Conservation (phyloP, 2,797 vertebrate species). For the Salarias fasciatus region DNA sequence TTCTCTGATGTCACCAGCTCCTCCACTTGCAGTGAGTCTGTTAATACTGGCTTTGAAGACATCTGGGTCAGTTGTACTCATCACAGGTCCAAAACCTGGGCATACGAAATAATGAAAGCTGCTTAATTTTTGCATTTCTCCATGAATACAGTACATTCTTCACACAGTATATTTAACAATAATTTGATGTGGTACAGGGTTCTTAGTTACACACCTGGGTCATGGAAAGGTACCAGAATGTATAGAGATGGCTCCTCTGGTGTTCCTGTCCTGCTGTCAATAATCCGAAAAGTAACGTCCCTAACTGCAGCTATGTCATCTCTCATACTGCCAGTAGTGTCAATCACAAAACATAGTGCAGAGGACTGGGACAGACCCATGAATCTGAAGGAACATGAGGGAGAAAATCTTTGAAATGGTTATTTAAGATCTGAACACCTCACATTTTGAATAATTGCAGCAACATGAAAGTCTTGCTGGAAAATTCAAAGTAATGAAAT, state of each 20-base stretch:
- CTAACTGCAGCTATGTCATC: conserved; percentile 68
- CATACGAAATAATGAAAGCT: not conserved
- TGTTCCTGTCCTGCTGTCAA: conserved; percentile 68
- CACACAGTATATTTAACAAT: too few species aligned
- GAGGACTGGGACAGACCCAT: too few species aligned
- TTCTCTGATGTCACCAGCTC: conserved; percentile 72
- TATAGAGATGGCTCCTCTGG: conserved; percentile 72
- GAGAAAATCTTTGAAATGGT: not conserved
- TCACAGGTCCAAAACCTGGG: conserved; percentile 69
- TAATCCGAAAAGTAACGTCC: conserved; percentile 64
- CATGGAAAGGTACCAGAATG: conserved; percentile 78
- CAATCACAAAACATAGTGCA: conserved; percentile 80
- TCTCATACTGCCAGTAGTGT: conserved; percentile 77
- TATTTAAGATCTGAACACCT: too few species aligned
- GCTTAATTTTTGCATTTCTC: not conserved
- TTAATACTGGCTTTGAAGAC: too few species aligned
- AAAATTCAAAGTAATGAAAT: too few species aligned
- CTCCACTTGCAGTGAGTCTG: conserved; percentile 51
- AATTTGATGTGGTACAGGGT: not conserved
- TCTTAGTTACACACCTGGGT: conserved; percentile 51
- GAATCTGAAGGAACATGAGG: conserved; percentile 53
- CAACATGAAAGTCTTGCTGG: too few species aligned
- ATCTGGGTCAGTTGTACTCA: too few species aligned
- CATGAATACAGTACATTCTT: not conserved
- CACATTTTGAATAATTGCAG: not conserved